Base-by-base conservation (phyloP, 1,140 invertebrate species). In the Tachypleus tridentatus region DNA sequence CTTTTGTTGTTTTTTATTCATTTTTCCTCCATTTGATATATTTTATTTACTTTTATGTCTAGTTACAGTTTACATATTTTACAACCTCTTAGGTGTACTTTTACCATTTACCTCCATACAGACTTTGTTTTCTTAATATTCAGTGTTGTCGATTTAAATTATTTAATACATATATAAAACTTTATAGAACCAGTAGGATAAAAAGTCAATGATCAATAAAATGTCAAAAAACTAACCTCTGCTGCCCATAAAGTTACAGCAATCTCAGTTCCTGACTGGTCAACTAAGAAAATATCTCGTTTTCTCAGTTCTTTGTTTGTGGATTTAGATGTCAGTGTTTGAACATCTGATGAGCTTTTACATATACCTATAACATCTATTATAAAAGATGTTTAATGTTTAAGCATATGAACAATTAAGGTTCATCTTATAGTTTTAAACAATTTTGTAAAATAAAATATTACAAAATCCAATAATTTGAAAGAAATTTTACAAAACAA, bases 351-450 rank as follows among this genome's bases (percentile, higher is more conserved):
- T 4, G 80, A 80, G 51, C 79, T 79, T 74, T 91, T 93, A 69
- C 91, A 91, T 49, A 99, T 84, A 59, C 91, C 96, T 76, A 98
- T 85, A 2, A 97, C 79, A 83, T 99, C 96, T 88, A 75, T 61
- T 80, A 78, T 71, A 2, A 29, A 29, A 29, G 29, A 29, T 29
- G 29, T 29, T 29, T 29, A 29, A 29, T 29, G 29, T 29, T 29
- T 29, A 29, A 29, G 29, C 29, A 29, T 2, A 29, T 29, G 29
- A 29, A 29, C 29, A 29, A 29, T 29, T 29, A 29, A 29, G 29
- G 2, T 29, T 29, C 29, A 29, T 29, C 29, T 29, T 1, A 29
- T 29, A 29, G 29, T 29, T 29, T 29, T 29, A 29, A 29, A 29
- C 29, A 29, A 29, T 29, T 29, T 29, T 29, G 29, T 29, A 29